These are phyloP conservation scores for Lepeophtheirus nordmannii DNA, from an alignment of 2,888 invertebrate species.

Conservation along the genomic window DNA sequence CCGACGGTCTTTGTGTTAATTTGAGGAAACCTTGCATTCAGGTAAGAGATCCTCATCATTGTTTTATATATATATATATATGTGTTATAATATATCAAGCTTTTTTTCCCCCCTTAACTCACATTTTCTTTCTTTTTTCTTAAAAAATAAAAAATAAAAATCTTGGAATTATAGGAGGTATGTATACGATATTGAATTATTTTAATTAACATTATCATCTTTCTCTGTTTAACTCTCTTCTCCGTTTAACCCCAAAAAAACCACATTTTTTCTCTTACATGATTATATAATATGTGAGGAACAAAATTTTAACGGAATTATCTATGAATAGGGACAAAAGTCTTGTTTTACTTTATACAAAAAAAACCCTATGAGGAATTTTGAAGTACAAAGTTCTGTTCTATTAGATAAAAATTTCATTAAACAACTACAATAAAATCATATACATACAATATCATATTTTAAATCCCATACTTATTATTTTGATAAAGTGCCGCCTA, in stretches of 20 bases:
- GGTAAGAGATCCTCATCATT: slow-evolving; percentile 40
- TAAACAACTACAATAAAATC: too few species aligned
- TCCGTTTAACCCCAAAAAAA: neutral
- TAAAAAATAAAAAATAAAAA: slow-evolving; percentile 4
- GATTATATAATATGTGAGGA: too few species aligned
- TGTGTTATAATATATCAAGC: neutral
- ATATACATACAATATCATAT: too few species aligned
- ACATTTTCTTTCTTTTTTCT: slow-evolving; percentile 31
- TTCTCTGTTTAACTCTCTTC: neutral
- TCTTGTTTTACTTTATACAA: too few species aligned
- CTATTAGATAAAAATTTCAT: too few species aligned
- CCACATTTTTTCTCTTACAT: too few species aligned
- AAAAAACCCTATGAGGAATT: too few species aligned
- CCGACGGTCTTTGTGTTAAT: slow-evolving; percentile 95
- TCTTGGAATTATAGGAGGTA: slow-evolving; percentile 4
- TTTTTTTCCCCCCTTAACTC: slow-evolving; percentile 25
- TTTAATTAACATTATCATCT: neutral
- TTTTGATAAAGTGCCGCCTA: too few species aligned
- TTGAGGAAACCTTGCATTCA: slow-evolving; percentile 85
- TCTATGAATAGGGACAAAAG: too few species aligned
- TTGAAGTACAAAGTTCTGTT: too few species aligned
- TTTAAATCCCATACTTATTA: too few species aligned
- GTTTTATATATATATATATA: neutral
- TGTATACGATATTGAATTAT: slow-evolving; percentile 1
- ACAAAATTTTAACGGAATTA: too few species aligned